Base-by-base conservation (phyloP, 2,113 vertebrate genomes). In the Andinoacara biseriatus region DNA sequence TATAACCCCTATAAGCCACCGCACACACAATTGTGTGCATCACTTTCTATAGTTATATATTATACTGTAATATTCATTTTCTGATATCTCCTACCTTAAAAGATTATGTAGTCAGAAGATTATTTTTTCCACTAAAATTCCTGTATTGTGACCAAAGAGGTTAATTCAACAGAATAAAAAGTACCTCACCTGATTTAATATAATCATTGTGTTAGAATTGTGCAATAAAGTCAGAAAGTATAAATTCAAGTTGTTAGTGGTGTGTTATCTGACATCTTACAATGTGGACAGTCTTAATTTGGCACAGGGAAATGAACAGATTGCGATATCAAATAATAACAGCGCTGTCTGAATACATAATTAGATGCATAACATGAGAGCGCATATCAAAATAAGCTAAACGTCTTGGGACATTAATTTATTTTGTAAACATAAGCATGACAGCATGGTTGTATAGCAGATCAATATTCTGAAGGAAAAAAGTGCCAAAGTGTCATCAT, bases 221-320 rank as follows among this genome's bases (percentile, higher is more conserved):
- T 69, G 58, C 58, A 81, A 69, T 38, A 67, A 60, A 33, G 31
- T 8, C n/a, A n/a, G 59, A 78, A 69, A 26, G 13, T 20, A 40
- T 35, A 2, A 59, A 35, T 61, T 26, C 5, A 11, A 63, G 43
- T 29, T 78, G 31, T 62, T 58, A 31, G 33, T 3, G 5, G 20
- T 11, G 54, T 29, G 17, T 31, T 52, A 46, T 52, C 65, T 69
- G 65, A 69, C 24, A 29, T 20, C 24, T 69, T 49, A 69, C 40
- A 69, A 52, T 69, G 1, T 29, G 20, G 33, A 38, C 61, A 40
- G 20, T 63, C 33, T 63, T 52, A 69, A 52, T 56, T 22, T 56
- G 54, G 20, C 54, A 57, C 10, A 3, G 31, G 5, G 65, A 52
- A 31, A 26, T 1, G 24, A 49, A 31, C 65, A 72, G 65, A 52